Percentiles rank a stretch among this genome's conserved stretches.
Conservation (phyloP, 2,888 invertebrate species). For the Drosophila peninsularis region DNA sequence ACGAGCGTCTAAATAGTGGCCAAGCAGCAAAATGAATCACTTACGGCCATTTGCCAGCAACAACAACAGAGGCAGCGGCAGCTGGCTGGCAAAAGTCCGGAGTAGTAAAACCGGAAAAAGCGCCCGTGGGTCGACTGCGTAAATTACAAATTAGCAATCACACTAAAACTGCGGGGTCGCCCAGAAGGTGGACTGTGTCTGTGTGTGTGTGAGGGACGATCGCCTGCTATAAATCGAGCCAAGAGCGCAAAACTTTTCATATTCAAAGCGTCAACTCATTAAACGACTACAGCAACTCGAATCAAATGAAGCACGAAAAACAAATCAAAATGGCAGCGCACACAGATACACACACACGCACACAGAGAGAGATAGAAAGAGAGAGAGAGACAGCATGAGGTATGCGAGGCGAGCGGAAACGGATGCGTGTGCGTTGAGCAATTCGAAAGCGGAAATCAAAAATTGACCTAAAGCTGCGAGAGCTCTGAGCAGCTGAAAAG, state of each 20-base stretch:
- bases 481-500: background rate
- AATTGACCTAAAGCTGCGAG: conserved; percentile 75
- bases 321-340: conserved; percentile 71
- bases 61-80: conserved; percentile 3
- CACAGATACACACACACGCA: conserved; percentile 29
- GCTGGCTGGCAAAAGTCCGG: conserved; percentile 36
- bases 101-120: conserved; percentile 67
- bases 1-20: conserved; percentile 53
- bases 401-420: conserved; percentile 66
- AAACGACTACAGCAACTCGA: conserved; percentile 68
- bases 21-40: conserved; percentile 71
- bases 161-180: conserved; percentile 61
- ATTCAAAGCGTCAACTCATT: conserved; percentile 81
- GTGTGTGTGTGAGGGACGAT: background rate
- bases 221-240: conserved; percentile 66
- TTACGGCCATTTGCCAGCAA: conserved; percentile 67
- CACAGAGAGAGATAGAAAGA: conserved; percentile 1
- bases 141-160: conserved; percentile 82
- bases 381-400: conserved; percentile 30
- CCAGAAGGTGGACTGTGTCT: no score
- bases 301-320: conserved; percentile 79
- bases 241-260: conserved; percentile 67
- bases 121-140: conserved; percentile 73
- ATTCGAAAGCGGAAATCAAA: conserved; percentile 79
- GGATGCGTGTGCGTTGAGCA: conserved; percentile 78